A percentile compares a stretch with the other conserved stretches of the same genome.
Evolutionary conservation across 2,888 invertebrate genomes (phyloP).

Genomic region (Pyralis farinalis): DNA sequence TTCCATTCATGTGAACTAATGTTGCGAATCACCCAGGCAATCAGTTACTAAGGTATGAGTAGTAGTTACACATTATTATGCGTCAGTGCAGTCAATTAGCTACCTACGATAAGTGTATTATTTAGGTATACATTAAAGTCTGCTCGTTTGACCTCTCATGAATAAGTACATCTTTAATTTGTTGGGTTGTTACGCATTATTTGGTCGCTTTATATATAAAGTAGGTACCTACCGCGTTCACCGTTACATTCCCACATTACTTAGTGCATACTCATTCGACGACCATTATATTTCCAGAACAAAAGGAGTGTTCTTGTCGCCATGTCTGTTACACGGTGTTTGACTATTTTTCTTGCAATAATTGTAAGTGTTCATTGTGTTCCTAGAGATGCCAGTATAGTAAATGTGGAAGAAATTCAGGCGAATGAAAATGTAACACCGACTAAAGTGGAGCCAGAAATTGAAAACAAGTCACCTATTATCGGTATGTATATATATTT

Average conservation of each 20-base stretch:
- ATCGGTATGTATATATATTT: constrained; percentile 2
- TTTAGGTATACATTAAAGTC: neutral
- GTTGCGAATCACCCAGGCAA: too few relatives aligned
- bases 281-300: too few relatives aligned
- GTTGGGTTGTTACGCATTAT: too few relatives aligned
- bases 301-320: too few relatives aligned
- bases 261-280: too few relatives aligned
- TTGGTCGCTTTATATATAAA: too few relatives aligned
- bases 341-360: constrained; percentile 2
- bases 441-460: neutral
- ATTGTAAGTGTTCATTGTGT: constrained; percentile 3
- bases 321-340: neutral
- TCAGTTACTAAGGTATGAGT: too few relatives aligned
- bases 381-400: constrained; percentile 10
- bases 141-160: constrained; percentile 2
- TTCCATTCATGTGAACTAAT: too few relatives aligned
- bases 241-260: too few relatives aligned
- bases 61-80: too few relatives aligned
- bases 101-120: neutral
- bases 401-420: constrained; percentile 21
- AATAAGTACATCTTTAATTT: neutral
- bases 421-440: constrained; percentile 3
- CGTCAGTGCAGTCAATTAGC: too few relatives aligned
- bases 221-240: too few relatives aligned
- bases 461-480: neutral